These are phyloP conservation scores for Eospalax fontanierii DNA, from an alignment of 2,797 vertebrate genomes.

Conservation along the genomic window DNA sequence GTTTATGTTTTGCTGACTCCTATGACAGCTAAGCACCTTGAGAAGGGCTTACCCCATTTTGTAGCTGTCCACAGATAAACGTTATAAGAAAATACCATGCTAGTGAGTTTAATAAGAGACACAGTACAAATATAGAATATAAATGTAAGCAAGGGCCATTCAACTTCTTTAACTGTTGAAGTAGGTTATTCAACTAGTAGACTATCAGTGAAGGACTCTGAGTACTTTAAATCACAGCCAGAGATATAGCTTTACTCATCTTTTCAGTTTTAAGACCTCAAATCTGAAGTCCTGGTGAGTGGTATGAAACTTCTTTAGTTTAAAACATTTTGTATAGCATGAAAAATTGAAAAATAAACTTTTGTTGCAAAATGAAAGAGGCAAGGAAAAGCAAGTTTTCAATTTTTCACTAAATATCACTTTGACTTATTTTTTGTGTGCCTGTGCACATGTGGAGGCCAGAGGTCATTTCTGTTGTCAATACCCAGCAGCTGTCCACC, in stretches of 20 bases:
- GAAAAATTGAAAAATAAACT: slow-evolving; percentile 35
- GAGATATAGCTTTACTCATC: slow-evolving; percentile 3
- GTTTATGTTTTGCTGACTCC: background rate
- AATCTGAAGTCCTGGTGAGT: slow-evolving; percentile 9
- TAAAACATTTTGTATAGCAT: slow-evolving; percentile 19
- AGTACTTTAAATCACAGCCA: background rate
- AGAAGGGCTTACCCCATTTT: slow-evolving; percentile 54
- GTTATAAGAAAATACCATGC: background rate
- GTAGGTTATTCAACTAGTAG: background rate
- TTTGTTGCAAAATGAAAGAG: slow-evolving; percentile 47
- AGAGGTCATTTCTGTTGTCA: background rate
- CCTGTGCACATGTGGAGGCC: background rate
- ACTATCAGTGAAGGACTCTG: background rate
- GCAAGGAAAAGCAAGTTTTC: slow-evolving; percentile 42
- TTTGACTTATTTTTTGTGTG: background rate
- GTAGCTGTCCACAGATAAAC: background rate
- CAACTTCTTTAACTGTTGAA: background rate
- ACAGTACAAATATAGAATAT: background rate
- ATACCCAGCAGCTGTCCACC: background rate
- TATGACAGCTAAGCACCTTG: background rate
- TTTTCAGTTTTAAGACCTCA: slow-evolving; percentile 53
- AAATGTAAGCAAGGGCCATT: background rate
- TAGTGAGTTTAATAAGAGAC: slow-evolving; percentile 23
- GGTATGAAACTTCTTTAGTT: background rate
- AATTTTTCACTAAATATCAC: background rate